Evolutionary conservation across 2,888 invertebrate genomes (phyloP).

Genomic region (Amphipoea lucens): DNA sequence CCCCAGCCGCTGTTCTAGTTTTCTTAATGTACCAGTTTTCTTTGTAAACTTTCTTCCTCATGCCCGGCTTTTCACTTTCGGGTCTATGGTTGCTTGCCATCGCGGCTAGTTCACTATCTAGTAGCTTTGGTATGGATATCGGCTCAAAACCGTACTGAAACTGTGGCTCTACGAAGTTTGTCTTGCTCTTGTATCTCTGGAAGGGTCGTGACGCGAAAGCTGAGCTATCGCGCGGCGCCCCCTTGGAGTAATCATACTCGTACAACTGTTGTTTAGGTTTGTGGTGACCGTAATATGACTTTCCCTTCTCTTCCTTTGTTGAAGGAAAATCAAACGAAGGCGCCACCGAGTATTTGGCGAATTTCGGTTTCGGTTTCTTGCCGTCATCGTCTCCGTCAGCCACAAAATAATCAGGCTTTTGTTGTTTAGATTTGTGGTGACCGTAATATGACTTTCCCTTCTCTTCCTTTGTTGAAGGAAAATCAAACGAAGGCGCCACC

Average conservation of each 20-base stretch:
- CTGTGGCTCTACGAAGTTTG: conserved; percentile 86
- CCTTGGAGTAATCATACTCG: conserved; percentile 80
- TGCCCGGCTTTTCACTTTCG: conserved; percentile 83
- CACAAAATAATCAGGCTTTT: conserved; percentile 16
- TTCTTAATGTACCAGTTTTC: conserved; percentile 88
- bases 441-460: conserved; percentile 78
- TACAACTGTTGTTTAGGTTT: conserved; percentile 77
- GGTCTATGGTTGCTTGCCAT: conserved; percentile 85
- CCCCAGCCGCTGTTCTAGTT: conserved; percentile 81
- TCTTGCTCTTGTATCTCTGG: conserved; percentile 77
- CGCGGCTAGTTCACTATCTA: conserved; percentile 85
- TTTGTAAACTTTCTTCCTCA: conserved; percentile 85
- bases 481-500: conserved; percentile 72
- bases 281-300: conserved; percentile 78
- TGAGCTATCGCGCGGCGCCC: conserved; percentile 77
- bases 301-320: conserved; percentile 73
- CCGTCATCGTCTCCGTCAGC: too few relatives aligned
- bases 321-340: conserved; percentile 73
- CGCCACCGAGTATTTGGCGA: conserved; percentile 76
- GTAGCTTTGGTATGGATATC: conserved; percentile 79
- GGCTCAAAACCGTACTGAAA: conserved; percentile 89
- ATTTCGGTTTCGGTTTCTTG: conserved; percentile 74
- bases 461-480: conserved; percentile 70
- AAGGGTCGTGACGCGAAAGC: conserved; percentile 80
- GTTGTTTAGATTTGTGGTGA: conserved; percentile 77